Percentiles rank a stretch among this genome's conserved stretches.
Evolutionary conservation across 2,797 vertebrate genomes (phyloP).

Genomic region (Rhincodon typus): DNA sequence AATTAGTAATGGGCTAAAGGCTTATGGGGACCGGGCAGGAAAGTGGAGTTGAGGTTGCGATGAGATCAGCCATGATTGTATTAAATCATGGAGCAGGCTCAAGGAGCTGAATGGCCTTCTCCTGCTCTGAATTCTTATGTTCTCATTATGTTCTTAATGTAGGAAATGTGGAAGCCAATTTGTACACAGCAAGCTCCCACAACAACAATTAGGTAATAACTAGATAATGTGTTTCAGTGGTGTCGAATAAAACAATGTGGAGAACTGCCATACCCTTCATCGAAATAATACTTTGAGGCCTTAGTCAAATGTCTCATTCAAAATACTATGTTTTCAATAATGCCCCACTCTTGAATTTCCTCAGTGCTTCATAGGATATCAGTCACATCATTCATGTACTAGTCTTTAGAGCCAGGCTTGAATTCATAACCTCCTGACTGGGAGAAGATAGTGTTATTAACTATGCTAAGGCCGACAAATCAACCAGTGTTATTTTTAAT

Average conservation of each 20-base stretch:
- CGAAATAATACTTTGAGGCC: neutral
- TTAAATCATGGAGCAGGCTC: too few relatives aligned
- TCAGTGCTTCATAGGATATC: neutral
- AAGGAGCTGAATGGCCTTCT: too few relatives aligned
- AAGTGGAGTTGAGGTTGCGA: too few relatives aligned
- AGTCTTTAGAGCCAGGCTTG: neutral
- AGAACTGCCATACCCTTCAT: neutral
- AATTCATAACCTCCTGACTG: neutral
- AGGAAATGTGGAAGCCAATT: neutral
- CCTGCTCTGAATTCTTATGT: too few relatives aligned
- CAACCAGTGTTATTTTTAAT: neutral
- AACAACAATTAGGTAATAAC: neutral
- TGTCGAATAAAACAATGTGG: neutral
- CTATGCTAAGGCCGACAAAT: neutral
- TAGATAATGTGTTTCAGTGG: too few relatives aligned
- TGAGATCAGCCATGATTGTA: too few relatives aligned
- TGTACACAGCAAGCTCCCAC: neutral
- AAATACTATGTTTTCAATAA: neutral
- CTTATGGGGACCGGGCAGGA: too few relatives aligned
- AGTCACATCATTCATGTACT: too few relatives aligned
- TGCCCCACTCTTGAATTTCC: neutral
- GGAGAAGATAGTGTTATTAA: too few relatives aligned
- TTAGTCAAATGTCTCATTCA: neutral
- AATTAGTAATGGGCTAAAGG: too few relatives aligned
- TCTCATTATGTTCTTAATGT: too few relatives aligned